phyloP scores from a whole-genome alignment of 1,140 invertebrate genomes.

The Bombus vancouverensis region DNA sequence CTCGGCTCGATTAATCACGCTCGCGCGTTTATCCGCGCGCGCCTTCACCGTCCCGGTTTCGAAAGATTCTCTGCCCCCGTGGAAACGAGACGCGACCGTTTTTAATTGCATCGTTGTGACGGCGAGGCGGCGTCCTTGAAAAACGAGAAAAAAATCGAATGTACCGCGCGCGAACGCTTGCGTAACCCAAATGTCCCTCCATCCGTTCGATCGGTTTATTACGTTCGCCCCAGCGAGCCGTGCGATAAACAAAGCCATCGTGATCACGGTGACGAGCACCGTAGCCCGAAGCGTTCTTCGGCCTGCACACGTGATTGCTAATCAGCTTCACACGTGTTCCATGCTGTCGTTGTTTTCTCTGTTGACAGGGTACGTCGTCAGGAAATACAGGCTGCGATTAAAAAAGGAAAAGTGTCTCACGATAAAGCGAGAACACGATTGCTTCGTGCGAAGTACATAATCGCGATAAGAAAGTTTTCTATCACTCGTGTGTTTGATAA shows the following conservation, averaged over 20 bases:
- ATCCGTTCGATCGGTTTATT: slow-evolving; percentile 63
- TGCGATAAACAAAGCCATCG: slow-evolving; percentile 60
- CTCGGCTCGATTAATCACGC: slow-evolving; percentile 45
- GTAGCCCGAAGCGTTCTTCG: slow-evolving; percentile 21
- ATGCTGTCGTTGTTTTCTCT: not conserved
- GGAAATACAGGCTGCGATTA: not conserved
- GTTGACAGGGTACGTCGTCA: not conserved
- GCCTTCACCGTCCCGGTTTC: slow-evolving; percentile 1
- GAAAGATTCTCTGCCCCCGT: not conserved
- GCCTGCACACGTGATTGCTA: slow-evolving; percentile 58
- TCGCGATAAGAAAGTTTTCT: too few relatives aligned
- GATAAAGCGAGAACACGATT: not conserved
- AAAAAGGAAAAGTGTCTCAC: not conserved
- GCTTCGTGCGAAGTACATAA: too few relatives aligned
- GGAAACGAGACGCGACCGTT: not conserved
- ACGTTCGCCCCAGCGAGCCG: slow-evolving; percentile 40
- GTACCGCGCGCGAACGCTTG: slow-evolving; percentile 17
- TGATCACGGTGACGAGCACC: not conserved
- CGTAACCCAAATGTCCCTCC: slow-evolving; percentile 60
- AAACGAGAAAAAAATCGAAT: slow-evolving; percentile 40
- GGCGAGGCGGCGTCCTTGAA: slow-evolving; percentile 1
- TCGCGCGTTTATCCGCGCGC: not conserved
- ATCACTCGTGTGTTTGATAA: too few relatives aligned
- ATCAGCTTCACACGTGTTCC: slow-evolving; percentile 54
- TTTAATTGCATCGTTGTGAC: slow-evolving; percentile 8